Base-by-base conservation (phyloP, 2,888 invertebrate species). In the Athrips mouffetella region DNA sequence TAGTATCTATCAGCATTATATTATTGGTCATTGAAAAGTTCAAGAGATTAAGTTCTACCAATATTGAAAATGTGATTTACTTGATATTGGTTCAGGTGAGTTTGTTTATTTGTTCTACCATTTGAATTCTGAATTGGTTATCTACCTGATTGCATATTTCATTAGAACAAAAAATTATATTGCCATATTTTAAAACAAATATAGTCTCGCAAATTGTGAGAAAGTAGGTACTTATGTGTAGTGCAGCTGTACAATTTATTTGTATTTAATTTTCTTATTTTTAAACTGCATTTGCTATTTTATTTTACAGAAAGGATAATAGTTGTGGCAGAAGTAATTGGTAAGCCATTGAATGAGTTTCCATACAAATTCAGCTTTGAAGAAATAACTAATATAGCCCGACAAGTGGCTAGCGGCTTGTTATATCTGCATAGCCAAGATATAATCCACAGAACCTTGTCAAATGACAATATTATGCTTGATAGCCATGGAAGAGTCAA, bases 381-480 rank as follows among this genome's bases (percentile, higher is more conserved):
- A 29, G 89, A 92, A 59, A 78, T 94, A 37, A 75, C 91, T 10
- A 89, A 90, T 62, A 91, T 96, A 58, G 92, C 93, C 0, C 90
- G 90, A 67, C 95, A 97, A 80, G 89, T 95, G 47, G 87, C 95
- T 6, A 88, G 89, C 40, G 96, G 92, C 1, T 82, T 98, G 47
- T 79, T 88, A 42, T 93, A 92, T 67, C 89, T 98, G 15, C 94
- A 97, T 70, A 66, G 86, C 4, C 89, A 92, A 56, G 91, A 92
- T 48, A 90, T 98, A 47, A 92, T 93, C 1, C 94, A 96, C 69
- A 91, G 96, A 57, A 95, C 94, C 71, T 81, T 98, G 50, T 92
- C 94, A 50, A 92, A 94, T 45, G 94, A 95, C 62, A 96, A 96
- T 77, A 93, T 98, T 60, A 83, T 97, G 10, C 70, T 97, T 29